These are phyloP conservation scores for Schmidtea mediterranea DNA, from an alignment of 1,140 invertebrate species.

Conservation along the genomic window DNA sequence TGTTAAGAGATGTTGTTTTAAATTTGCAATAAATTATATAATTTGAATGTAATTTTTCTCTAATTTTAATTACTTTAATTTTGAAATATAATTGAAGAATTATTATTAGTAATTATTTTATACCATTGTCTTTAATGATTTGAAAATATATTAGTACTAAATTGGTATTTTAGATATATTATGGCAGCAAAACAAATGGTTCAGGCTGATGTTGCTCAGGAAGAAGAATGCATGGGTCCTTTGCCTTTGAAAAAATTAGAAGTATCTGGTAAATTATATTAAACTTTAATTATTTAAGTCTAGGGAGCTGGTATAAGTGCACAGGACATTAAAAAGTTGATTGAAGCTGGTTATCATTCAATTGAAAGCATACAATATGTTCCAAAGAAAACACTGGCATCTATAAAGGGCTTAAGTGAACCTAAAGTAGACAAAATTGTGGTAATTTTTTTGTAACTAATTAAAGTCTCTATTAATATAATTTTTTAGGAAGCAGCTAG, in stretches of 20 bases:
- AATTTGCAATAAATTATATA: too few relatives aligned
- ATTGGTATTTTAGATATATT: too few relatives aligned
- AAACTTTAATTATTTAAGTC: not conserved
- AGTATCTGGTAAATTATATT: too few relatives aligned
- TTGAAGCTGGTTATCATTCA: conserved; percentile 70
- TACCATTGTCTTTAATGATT: too few relatives aligned
- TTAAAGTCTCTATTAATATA: too few relatives aligned
- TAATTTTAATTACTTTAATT: too few relatives aligned
- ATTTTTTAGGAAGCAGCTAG: conserved; percentile 42
- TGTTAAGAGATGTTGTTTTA: too few relatives aligned
- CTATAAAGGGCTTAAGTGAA: conserved; percentile 86
- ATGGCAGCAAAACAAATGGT: not conserved
- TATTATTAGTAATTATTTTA: too few relatives aligned
- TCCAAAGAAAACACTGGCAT: conserved; percentile 58
- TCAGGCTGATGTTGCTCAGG: not conserved
- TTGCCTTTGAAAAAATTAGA: not conserved
- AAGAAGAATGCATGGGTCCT: conserved; percentile 3
- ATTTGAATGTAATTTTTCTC: too few relatives aligned
- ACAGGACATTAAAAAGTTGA: conserved; percentile 67
- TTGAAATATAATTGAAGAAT: too few relatives aligned
- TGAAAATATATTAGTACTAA: too few relatives aligned
- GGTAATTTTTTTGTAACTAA: conserved; percentile 19
- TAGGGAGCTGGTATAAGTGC: conserved; percentile 41
- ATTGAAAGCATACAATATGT: conserved; percentile 79
- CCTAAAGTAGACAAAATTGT: conserved; percentile 85